Evolutionary conservation across 1,140 invertebrate genomes (phyloP).

Genomic region (Aricia agestis): DNA sequence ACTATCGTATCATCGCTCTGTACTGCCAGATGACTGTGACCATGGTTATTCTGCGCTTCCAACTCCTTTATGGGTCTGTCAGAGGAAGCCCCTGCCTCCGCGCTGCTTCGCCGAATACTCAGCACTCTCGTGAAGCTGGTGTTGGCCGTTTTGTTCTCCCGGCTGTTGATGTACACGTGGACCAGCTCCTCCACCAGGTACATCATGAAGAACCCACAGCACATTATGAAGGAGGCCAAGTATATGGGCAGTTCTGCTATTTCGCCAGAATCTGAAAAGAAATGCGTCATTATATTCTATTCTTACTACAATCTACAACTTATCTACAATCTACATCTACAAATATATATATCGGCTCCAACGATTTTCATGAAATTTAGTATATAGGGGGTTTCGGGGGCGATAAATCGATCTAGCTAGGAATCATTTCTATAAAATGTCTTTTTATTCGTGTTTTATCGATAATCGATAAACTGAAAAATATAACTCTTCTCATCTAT

Average conservation of each 20-base stretch:
- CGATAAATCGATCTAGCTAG: too few species aligned
- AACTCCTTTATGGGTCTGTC: slow-evolving; percentile 41
- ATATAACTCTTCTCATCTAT: too few species aligned
- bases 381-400: too few species aligned
- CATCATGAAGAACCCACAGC: slow-evolving; percentile 89
- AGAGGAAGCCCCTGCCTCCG: slow-evolving; percentile 25
- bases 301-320: too few species aligned
- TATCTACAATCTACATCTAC: too few species aligned
- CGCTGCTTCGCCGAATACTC: slow-evolving; percentile 48
- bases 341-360: too few species aligned
- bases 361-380: too few species aligned
- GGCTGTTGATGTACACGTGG: slow-evolving; percentile 80
- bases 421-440: too few species aligned
- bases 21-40: slow-evolving; percentile 60
- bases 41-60: slow-evolving; percentile 65
- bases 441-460: too few species aligned
- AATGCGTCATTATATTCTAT: too few species aligned
- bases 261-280: slow-evolving; percentile 55
- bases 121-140: slow-evolving; percentile 64
- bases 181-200: slow-evolving; percentile 90
- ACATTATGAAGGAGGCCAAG: slow-evolving; percentile 84
- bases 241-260: slow-evolving; percentile 79
- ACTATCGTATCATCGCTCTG: slow-evolving; percentile 77
- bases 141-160: slow-evolving; percentile 59
- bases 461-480: too few species aligned